These are phyloP conservation scores for Stichopus chloronotus DNA, from an alignment of 35 echinoderm and acorn worm species.

Conservation along the genomic window DNA sequence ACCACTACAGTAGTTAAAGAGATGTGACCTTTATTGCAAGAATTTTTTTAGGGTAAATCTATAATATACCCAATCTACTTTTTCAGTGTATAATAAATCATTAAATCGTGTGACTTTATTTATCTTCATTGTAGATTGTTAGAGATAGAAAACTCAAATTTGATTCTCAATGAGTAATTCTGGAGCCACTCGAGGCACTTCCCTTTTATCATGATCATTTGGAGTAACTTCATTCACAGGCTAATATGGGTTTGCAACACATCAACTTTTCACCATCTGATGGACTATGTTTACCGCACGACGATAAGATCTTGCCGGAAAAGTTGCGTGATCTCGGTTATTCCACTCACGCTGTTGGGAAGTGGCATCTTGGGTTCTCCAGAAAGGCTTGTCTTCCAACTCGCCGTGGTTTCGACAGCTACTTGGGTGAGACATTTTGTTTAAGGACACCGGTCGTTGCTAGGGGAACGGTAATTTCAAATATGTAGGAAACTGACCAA, in stretches of 20 bases:
- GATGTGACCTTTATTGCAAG: no score
- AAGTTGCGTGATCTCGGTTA: constrained; percentile 62
- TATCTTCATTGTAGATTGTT: no score
- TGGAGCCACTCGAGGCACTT: no score
- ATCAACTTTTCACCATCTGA: constrained; percentile 41
- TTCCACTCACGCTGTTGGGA: constrained; percentile 66
- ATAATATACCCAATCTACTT: no score
- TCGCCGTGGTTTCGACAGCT: constrained; percentile 64
- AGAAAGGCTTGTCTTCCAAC: constrained; percentile 47
- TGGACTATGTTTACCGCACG: constrained; percentile 42
- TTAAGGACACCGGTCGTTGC: background rate
- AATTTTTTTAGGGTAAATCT: no score
- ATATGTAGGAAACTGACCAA: background rate
- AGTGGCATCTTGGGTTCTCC: constrained; percentile 68
- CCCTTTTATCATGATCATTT: no score
- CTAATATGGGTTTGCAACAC: constrained; percentile 67
- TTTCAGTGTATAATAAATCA: no score
- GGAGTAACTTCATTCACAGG: constrained; percentile 23
- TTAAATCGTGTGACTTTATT: no score
- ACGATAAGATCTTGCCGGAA: constrained; percentile 39
- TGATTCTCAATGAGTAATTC: no score
- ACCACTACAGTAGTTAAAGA: no score
- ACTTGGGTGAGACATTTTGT: constrained; percentile 56
- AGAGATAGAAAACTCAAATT: no score
- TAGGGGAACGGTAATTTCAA: background rate